Evolutionary conservation across 2,888 invertebrate genomes (phyloP).

Genomic region (Philopedon plagiatum): DNA sequence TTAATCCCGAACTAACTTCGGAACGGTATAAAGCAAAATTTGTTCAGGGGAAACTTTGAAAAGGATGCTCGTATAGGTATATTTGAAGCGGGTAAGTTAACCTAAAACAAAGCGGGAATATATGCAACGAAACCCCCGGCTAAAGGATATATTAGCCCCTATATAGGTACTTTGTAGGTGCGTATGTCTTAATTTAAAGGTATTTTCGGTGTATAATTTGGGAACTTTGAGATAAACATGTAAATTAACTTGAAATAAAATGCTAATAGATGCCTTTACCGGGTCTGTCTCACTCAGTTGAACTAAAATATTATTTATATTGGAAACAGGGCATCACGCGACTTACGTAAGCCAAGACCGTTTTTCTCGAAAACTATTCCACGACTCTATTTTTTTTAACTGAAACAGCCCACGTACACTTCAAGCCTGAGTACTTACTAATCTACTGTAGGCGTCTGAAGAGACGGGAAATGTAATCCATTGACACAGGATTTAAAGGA

Average conservation of each 20-base stretch:
- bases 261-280: neutral
- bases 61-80: neutral
- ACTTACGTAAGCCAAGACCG: no score
- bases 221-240: neutral
- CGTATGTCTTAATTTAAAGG: neutral
- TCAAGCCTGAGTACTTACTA: no score
- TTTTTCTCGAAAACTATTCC: no score
- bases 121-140: neutral
- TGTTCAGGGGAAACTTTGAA: neutral
- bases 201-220: neutral
- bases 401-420: no score
- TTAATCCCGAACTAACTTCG: slow-evolving; percentile 2
- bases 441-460: no score
- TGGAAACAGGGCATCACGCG: no score
- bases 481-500: no score
- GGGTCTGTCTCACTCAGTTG: no score
- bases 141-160: slow-evolving; percentile 3
- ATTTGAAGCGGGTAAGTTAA: neutral
- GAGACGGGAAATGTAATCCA: no score
- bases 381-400: no score
- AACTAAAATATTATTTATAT: neutral
- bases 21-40: slow-evolving; percentile 9
- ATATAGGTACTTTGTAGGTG: neutral
- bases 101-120: neutral
- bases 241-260: neutral